Conservation (phyloP, 2,888 invertebrate genomes). For the Hololepta plana region DNA sequence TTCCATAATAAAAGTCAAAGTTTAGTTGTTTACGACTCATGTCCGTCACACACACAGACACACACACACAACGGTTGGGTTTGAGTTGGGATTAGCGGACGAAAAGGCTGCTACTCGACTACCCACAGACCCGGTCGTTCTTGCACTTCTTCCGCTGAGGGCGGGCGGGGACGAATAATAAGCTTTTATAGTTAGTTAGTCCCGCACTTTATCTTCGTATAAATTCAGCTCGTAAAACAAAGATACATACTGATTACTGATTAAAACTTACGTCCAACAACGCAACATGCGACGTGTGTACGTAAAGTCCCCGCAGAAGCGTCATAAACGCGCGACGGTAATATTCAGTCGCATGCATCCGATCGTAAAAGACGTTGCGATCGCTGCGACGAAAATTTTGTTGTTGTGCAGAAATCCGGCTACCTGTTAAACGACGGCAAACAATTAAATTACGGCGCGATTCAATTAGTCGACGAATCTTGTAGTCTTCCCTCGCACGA, state of each 20-base stretch:
- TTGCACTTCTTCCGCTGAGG: too few species aligned
- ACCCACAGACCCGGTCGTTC: too few species aligned
- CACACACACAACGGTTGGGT: conserved; percentile 7
- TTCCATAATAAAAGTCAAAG: conserved; percentile 20
- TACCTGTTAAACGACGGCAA: too few species aligned
- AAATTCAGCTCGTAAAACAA: conserved; percentile 22
- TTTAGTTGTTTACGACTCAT: conserved; percentile 19
- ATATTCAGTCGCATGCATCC: too few species aligned
- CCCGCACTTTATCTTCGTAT: conserved; percentile 20
- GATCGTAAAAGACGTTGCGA: too few species aligned
- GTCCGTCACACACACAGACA: conserved; percentile 15
- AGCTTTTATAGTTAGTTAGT: conserved; percentile 17
- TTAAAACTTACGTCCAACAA: conserved; percentile 23
- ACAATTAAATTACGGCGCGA: too few species aligned
- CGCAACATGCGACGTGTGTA: conserved; percentile 21
- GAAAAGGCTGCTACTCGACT: too few species aligned
- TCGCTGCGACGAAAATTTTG: too few species aligned
- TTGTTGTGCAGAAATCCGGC: too few species aligned
- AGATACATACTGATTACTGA: conserved; percentile 28
- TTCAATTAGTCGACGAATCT: too few species aligned
- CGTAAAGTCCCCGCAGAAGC: conserved; percentile 22
- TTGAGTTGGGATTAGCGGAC: too few species aligned
- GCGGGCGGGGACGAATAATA: conserved; percentile 9
- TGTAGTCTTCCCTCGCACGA: too few species aligned
- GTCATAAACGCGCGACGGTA: conserved; percentile 25